phyloP scores from a whole-genome alignment of 2,113 vertebrate species.

The Pollimyrus isidori region DNA sequence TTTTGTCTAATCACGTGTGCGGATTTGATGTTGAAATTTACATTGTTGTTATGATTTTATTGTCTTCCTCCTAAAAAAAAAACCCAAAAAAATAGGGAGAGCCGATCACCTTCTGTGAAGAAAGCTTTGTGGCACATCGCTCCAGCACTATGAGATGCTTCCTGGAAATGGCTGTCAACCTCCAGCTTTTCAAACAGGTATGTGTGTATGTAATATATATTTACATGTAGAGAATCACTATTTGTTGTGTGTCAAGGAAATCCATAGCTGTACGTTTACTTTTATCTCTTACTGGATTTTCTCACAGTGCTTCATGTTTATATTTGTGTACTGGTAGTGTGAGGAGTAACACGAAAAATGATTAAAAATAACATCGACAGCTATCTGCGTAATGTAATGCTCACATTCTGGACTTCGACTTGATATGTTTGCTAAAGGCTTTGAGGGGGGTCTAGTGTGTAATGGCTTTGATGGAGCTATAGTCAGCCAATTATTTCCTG shows the following conservation, averaged over 20 bases:
- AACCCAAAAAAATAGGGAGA: slow-evolving; percentile 67
- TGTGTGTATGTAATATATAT: neutral
- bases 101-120: slow-evolving; percentile 87
- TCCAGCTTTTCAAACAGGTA: slow-evolving; percentile 98
- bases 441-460: neutral
- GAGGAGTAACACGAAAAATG: neutral
- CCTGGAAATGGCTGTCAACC: slow-evolving; percentile 86
- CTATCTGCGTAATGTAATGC: slow-evolving; percentile 1
- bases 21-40: neutral
- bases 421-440: neutral
- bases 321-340: neutral
- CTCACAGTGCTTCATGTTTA: neutral
- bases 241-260: neutral
- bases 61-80: neutral
- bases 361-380: neutral
- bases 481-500: neutral
- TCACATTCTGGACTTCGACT: neutral
- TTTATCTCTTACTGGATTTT: neutral
- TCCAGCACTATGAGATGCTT: slow-evolving; percentile 84
- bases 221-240: neutral
- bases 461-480: neutral
- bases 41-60: neutral
- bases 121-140: slow-evolving; percentile 83
- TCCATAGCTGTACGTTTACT: neutral
- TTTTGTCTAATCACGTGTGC: neutral